These are phyloP conservation scores for Beroe ovata DNA, from an alignment of 37 sponge, comb jelly and placozoan species.

Conservation along the genomic window DNA sequence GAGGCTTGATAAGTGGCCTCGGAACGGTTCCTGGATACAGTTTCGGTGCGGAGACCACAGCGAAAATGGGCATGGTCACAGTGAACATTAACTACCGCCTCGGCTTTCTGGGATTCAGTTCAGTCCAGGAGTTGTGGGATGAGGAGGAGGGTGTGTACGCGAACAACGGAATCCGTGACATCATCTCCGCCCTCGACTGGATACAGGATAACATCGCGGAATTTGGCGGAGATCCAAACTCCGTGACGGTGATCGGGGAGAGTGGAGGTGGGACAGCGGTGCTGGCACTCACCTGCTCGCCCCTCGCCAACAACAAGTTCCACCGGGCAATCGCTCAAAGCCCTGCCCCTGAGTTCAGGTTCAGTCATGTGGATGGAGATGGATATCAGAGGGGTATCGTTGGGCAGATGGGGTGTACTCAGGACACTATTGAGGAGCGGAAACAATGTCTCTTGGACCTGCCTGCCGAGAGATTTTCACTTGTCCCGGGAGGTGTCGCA, in stretches of 20 bases:
- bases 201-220: constrained; percentile 38
- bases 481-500: background rate
- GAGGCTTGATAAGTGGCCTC: background rate
- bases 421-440: background rate
- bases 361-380: background rate
- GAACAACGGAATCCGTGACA: constrained; percentile 54
- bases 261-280: constrained; percentile 65
- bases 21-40: constrained; percentile 3
- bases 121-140: constrained; percentile 52
- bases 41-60: constrained; percentile 15
- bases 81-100: constrained; percentile 63
- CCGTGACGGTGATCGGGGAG: constrained; percentile 34
- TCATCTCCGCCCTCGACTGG: constrained; percentile 26
- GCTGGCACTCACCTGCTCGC: constrained; percentile 9
- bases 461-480: background rate
- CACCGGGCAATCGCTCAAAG: constrained; percentile 35
- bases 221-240: constrained; percentile 41
- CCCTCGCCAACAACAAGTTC: constrained; percentile 62
- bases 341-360: constrained; percentile 28
- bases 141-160: constrained; percentile 24
- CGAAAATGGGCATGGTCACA: background rate
- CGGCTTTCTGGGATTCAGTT: constrained; percentile 27
- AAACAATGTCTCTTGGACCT: background rate
- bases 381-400: constrained; percentile 6
- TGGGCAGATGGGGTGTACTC: background rate